A percentile compares a stretch with the other conserved stretches of the same genome.
These are phyloP conservation scores for Pterocles gutturalis DNA, from an alignment of 2,113 vertebrate genomes.

Conservation along the genomic window DNA sequence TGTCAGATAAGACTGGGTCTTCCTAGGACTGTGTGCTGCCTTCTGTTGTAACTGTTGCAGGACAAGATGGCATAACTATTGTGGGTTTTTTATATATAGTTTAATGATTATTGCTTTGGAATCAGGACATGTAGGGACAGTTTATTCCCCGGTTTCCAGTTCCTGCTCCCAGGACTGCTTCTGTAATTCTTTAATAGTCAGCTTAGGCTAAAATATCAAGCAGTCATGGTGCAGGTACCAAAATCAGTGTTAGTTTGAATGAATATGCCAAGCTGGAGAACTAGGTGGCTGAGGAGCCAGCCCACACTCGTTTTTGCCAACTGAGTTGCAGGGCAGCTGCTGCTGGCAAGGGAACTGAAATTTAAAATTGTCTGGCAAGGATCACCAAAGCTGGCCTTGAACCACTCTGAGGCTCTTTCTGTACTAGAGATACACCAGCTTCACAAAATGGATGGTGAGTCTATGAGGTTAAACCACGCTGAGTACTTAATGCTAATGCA, in stretches of 20 bases:
- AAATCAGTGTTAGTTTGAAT: background rate
- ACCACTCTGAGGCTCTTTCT: background rate
- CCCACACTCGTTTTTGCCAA: background rate
- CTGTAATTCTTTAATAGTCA: background rate
- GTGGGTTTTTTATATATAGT: background rate
- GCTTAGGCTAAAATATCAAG: background rate
- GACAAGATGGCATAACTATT: background rate
- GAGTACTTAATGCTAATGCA: background rate
- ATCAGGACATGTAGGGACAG: background rate
- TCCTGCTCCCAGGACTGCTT: background rate
- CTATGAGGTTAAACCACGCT: background rate
- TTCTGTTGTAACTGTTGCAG: background rate
- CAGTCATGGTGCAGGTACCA: background rate
- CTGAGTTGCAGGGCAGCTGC: background rate
- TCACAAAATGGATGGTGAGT: background rate
- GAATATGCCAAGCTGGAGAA: background rate
- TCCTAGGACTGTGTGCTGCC: background rate
- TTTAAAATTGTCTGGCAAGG: background rate
- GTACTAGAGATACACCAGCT: background rate
- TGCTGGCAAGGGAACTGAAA: background rate
- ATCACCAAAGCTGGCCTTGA: background rate
- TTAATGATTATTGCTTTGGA: background rate
- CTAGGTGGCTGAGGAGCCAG: background rate
- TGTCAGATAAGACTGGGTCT: background rate
- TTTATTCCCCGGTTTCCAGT: background rate